Conservation (phyloP, 2,797 vertebrate species). For the Ctenopoma multispine region DNA sequence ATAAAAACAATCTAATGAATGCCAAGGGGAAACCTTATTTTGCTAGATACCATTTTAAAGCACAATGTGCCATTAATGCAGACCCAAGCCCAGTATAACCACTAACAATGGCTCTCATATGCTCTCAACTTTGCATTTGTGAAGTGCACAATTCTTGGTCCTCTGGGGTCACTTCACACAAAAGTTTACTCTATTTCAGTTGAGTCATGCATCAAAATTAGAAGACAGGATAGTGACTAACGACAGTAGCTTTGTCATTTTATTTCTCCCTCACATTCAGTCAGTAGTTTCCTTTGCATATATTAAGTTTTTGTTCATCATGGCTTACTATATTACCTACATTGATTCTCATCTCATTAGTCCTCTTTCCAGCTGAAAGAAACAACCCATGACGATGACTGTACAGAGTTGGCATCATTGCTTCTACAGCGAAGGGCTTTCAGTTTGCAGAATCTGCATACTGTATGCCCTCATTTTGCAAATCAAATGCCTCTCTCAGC, state of each 20-base stretch:
- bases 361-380: constrained; percentile 20
- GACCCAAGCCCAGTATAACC: constrained; percentile 45
- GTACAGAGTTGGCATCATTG: constrained; percentile 6
- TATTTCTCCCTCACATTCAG: neutral
- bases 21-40: constrained; percentile 59
- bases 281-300: constrained; percentile 1
- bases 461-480: constrained; percentile 32
- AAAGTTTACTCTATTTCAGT: constrained; percentile 25
- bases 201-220: constrained; percentile 30
- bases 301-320: constrained; percentile 27
- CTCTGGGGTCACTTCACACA: constrained; percentile 24
- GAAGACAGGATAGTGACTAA: neutral
- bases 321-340: constrained; percentile 8
- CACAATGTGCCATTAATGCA: constrained; percentile 59
- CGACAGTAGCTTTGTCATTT: neutral
- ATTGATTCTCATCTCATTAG: constrained; percentile 41
- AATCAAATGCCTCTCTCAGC: constrained; percentile 50
- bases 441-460: constrained; percentile 44
- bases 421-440: constrained; percentile 8
- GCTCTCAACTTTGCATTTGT: constrained; percentile 39
- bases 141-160: constrained; percentile 16
- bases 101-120: constrained; percentile 53
- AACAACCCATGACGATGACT: neutral
- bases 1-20: constrained; percentile 63
- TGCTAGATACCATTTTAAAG: constrained; percentile 58